Base-by-base conservation (phyloP, 2,888 invertebrate species). In the Calameuta filiformis region DNA sequence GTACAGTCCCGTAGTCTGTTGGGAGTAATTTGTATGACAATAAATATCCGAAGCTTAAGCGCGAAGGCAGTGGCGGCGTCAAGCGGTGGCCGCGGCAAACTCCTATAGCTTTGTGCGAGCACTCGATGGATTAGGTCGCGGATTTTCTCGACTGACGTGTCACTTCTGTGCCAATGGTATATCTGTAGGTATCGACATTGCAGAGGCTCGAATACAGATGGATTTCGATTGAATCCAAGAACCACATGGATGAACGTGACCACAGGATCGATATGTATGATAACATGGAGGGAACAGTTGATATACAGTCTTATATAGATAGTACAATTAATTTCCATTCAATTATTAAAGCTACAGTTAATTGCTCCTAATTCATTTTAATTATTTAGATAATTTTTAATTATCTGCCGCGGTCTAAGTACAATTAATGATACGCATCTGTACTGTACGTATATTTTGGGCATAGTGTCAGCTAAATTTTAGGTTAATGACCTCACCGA, bases 31-130 rank as follows among this genome's bases (percentile, higher is more conserved):
- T 83, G 83, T 83, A 81, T 81, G 83, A 82, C 83, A 81, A 83
- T 83, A 83, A 83, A 83, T 83, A 83, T 82, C 81, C 79, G 77
- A 76, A 79, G 79, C 79, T 79, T 69, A 76, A 79, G 75, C 77
- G 73, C 73, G 80, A 56, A 81, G 84, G 78, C 78, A 80, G 86
- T 87, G 87, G 83, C 85, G 87, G 84, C 86, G 83, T 84, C 84
- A 76, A 15, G 73, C 85, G 87, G 83, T 77, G 68, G 76, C 75
- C 80, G 77, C 80, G 76, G 79, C 81, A 86, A 88, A 82, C 83
- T 85, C 78, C 82, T 83, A 79, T 83, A 80, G 85, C 81, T 78
- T 78, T 76, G 73, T 80, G 78, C 79, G 75, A 79, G 81, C 80
- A 82, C 87, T 86, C 88, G 80, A 85, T 82, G 79, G 84, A 83